Evolutionary conservation across 1,140 invertebrate genomes (phyloP).

Genomic region (Procambarus virginalis): DNA sequence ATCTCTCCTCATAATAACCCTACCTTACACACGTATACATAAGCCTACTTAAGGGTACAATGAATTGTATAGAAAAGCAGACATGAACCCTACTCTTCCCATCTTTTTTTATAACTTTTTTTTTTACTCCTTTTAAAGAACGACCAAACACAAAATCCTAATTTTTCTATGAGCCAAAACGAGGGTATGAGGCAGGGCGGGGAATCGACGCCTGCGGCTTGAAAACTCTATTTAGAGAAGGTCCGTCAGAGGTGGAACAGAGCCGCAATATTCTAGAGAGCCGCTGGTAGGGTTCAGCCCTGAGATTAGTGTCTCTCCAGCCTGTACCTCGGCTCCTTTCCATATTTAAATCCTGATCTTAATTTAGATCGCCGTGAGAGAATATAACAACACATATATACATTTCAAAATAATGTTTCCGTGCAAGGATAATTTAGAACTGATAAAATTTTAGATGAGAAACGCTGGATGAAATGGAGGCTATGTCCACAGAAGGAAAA

Average conservation of each 20-base stretch:
- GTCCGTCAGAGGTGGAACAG: constrained; percentile 15
- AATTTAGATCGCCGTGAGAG: background rate
- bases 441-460: background rate
- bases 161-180: constrained; percentile 17
- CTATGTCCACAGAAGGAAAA: background rate
- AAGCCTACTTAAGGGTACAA: too few species aligned
- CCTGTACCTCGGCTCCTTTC: constrained; percentile 9
- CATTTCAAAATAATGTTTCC: too few species aligned
- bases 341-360: background rate
- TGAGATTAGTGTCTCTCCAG: constrained; percentile 24
- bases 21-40: too few species aligned
- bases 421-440: background rate
- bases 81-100: too few species aligned
- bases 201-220: constrained; percentile 18
- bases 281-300: background rate
- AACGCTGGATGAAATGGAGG: background rate
- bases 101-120: too few species aligned
- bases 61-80: too few species aligned
- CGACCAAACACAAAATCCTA: constrained; percentile 12
- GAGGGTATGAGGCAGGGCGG: constrained; percentile 27
- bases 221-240: constrained; percentile 54
- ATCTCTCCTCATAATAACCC: too few species aligned
- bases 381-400: too few species aligned
- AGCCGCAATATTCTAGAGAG: constrained; percentile 13
- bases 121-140: background rate